Evolutionary conservation across 2,113 vertebrate genomes (phyloP).

Genomic region (Cisticola juncidis): DNA sequence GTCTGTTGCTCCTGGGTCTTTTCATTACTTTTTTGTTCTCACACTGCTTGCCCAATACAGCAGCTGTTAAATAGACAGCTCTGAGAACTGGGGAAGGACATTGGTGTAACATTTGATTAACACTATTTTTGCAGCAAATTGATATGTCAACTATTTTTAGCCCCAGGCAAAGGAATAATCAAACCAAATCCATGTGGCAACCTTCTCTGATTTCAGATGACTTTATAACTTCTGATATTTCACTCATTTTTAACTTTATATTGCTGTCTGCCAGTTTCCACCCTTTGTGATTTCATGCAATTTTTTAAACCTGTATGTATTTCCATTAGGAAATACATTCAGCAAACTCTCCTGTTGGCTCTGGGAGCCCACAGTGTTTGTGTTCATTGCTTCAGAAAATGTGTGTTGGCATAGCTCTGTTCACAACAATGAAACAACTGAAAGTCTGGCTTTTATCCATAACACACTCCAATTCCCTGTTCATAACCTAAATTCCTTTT

Average conservation of each 20-base stretch:
- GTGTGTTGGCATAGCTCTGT: neutral
- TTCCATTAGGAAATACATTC: neutral
- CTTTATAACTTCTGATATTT: neutral
- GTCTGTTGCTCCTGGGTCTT: neutral
- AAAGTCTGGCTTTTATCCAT: neutral
- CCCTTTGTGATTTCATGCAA: neutral
- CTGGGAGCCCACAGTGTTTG: neutral
- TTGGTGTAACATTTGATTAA: constrained; percentile 12
- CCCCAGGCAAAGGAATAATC: neutral
- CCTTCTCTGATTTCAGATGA: neutral
- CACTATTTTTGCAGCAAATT: neutral
- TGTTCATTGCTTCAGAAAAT: neutral
- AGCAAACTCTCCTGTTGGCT: neutral
- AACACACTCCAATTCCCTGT: neutral
- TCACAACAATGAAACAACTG: neutral
- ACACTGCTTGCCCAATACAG: constrained; percentile 22
- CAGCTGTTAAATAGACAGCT: constrained; percentile 28
- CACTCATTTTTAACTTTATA: neutral
- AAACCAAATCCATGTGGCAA: neutral
- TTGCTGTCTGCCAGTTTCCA: neutral
- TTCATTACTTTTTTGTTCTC: constrained; percentile 19
- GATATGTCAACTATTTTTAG: neutral
- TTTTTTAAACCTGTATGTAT: neutral
- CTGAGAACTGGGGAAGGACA: neutral
- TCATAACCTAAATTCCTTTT: neutral